A percentile compares a stretch with the other conserved stretches of the same genome.
phyloP scores from a whole-genome alignment of 2,797 vertebrate species.

The Setipinna tenuifilis region DNA sequence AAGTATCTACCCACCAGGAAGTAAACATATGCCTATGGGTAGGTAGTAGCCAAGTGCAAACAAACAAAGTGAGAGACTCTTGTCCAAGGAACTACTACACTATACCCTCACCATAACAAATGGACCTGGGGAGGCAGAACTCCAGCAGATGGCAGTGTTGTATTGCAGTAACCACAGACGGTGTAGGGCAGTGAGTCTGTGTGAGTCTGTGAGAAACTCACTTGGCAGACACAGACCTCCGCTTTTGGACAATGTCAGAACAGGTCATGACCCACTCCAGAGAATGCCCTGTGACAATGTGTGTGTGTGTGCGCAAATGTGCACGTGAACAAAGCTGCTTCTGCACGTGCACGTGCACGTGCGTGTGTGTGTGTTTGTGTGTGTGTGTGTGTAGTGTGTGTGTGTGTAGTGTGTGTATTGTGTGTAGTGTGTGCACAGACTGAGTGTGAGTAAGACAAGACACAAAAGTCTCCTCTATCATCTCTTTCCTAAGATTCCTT shows the following conservation, averaged over 20 bases:
- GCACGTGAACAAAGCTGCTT: neutral
- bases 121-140: too few species aligned
- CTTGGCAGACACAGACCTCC: neutral
- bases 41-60: too few species aligned
- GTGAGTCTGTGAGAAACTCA: neutral
- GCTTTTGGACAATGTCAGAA: neutral
- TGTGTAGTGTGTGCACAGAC: neutral
- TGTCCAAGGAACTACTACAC: too few species aligned
- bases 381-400: neutral
- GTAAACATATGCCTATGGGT: too few species aligned
- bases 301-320: neutral
- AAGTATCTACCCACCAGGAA: too few species aligned
- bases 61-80: too few species aligned
- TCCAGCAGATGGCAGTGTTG: neutral
- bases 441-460: neutral
- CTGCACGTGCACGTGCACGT: too few species aligned
- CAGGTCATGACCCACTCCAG: neutral
- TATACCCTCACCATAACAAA: too few species aligned
- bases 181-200: neutral
- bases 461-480: neutral
- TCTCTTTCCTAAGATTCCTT: neutral
- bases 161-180: neutral
- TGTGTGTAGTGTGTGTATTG: neutral
- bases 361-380: neutral
- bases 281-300: neutral